Evolutionary conservation across 1,140 invertebrate species (phyloP).

Genomic region (Micrasema longulum): DNA sequence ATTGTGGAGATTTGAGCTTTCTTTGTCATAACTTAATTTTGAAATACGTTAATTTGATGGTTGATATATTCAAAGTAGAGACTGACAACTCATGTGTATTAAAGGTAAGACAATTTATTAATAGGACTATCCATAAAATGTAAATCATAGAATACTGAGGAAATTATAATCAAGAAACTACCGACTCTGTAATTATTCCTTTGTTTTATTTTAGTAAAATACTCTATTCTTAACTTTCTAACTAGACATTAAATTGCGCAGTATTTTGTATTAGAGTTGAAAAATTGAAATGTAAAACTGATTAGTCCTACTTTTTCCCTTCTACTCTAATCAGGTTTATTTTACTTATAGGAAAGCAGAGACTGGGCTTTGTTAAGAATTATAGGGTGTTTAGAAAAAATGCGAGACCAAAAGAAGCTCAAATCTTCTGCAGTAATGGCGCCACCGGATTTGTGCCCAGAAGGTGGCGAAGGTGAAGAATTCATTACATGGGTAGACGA

Average conservation of each 20-base stretch:
- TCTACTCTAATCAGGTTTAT: background rate
- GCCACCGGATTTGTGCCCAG: background rate
- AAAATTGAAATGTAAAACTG: too few species aligned
- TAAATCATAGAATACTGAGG: too few species aligned
- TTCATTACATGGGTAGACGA: slow-evolving; percentile 52
- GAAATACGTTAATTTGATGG: slow-evolving; percentile 49
- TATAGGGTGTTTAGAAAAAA: slow-evolving; percentile 48
- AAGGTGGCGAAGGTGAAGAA: slow-evolving; percentile 22
- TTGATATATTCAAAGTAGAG: slow-evolving; percentile 49
- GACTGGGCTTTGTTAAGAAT: slow-evolving; percentile 43
- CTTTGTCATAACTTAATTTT: slow-evolving; percentile 48
- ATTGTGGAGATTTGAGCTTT: slow-evolving; percentile 4
- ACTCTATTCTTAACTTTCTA: too few species aligned
- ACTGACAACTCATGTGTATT: slow-evolving; percentile 33
- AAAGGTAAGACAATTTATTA: slow-evolving; percentile 36
- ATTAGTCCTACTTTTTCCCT: too few species aligned
- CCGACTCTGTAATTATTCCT: too few species aligned
- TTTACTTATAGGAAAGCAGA: slow-evolving; percentile 48
- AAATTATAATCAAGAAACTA: too few species aligned
- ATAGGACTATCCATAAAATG: too few species aligned
- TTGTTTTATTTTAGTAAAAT: too few species aligned
- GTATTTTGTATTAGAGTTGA: too few species aligned
- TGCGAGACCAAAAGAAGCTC: background rate
- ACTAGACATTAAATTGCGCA: too few species aligned
- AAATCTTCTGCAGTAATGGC: background rate